Base-by-base conservation (phyloP, 2,888 invertebrate genomes). In the Archips xylosteana region DNA sequence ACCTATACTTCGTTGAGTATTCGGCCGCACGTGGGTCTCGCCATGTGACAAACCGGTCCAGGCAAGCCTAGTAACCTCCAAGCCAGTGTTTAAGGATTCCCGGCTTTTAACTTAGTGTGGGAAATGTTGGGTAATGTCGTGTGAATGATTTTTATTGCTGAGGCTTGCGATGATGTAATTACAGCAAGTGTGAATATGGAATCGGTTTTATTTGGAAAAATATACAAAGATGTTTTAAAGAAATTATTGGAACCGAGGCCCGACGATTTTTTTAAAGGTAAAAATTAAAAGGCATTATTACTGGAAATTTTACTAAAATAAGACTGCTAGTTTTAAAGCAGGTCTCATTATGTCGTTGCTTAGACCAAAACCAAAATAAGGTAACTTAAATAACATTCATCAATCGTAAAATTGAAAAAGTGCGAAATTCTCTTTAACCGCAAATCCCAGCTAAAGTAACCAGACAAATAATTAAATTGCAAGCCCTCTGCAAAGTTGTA, bases 1-100 rank as follows among this genome's bases (percentile, higher is more conserved):
- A 39, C 23, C 74, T 74, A 74, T 74, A 64, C 76, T 75, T 79
- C 59, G 66, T 59, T 57, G 76, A 81, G 77, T 79, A 85, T 87
- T 87, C 87, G 88, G 92, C 89, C 91, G 92, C 94, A 94, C 94
- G 94, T 94, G 94, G 92, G 85, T 78, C 78, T 77, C 78, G 77
- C 92, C 94, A 94, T 94, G 93, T 94, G 94, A 92, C 86, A 90
- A 94, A 94, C 94, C 94, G 94, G 94, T 94, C 87, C 79, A 81
- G 80, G 79, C 87, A 84, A 89, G 92, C 94, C 94, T 90, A 94
- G 89, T 94, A 94, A 94, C 94, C 94, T 94, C 94, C 87, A 94
- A 93, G 92, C 89, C 86, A 80, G 80, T 83, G 86, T 85, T 85
- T 84, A 85, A 87, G 87, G 88, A 91, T 89, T 85, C 87, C 83